Evolutionary conservation across 2,113 vertebrate genomes (phyloP), one percentile per base, ranked within the genome.

Genomic region (Sarotherodon lohbergeri): DNA sequence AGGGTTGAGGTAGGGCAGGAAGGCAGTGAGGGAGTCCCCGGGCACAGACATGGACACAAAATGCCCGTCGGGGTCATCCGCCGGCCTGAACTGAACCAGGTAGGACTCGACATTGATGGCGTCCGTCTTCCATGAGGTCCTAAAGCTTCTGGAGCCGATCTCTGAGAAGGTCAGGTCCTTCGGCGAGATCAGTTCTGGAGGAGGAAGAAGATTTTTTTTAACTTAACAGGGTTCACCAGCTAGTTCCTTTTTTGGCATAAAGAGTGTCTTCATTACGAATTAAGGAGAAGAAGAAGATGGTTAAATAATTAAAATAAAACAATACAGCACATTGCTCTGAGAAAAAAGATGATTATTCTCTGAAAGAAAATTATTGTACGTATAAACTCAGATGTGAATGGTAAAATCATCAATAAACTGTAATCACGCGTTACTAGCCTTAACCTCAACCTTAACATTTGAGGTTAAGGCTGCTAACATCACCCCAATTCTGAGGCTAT

Each of bases 31-130:
- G 27, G 96, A 96, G 6, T 97, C 93, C 17, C 97, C 96, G 3
- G 98, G 97, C 8, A 99, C 96, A 6, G 97, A 97, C 91, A 99
- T 93, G 4, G 97, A 97, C 63, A 97, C 92, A n/a, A 96, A 97
- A 0, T 97, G 97, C 17, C 94, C 96, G 4, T 95, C 54, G 1
- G 52, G 9, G 1, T 92, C 96, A 0, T 95, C 61, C 0, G 92
- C 96, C 3, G 97, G 96, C 84, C 95, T 97, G 89, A 98, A 99
- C 85, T 97, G 96, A 59, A 99, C 90, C 86, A 98, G 90, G 80
- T 96, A 99, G 1, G 97, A 97, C 88, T 97, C 94, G 1, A 97
- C 97, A 16, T 97, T 93, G 52, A 94, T 82, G 82, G 96, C 93
- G 24, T 97, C 95, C 1, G 96, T 96, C 76, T 94, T 95, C 99